A percentile compares a stretch with the other conserved stretches of the same genome.
Conservation (phyloP, 2,888 invertebrate genomes). For the Megastigmus dorsalis region DNA sequence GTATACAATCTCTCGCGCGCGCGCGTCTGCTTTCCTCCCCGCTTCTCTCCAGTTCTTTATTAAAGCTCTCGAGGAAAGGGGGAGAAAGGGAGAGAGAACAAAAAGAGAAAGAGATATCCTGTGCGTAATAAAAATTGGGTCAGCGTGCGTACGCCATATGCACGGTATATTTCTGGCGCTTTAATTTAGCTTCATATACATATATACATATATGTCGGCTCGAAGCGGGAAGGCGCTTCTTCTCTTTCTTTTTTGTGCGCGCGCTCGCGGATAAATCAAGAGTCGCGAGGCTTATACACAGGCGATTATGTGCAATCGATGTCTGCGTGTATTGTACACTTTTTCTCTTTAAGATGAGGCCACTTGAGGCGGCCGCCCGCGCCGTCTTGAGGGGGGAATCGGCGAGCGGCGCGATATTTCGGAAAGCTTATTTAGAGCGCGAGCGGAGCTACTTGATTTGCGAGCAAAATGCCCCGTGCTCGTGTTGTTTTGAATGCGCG, state of each 20-base stretch:
- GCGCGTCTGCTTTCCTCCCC: too few relatives aligned
- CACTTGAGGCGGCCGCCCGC: too few relatives aligned
- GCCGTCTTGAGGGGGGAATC: too few relatives aligned
- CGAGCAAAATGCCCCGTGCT: neutral
- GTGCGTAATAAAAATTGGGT: slow-evolving; percentile 47
- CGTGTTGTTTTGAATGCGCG: too few relatives aligned
- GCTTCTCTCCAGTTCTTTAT: neutral
- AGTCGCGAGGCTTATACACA: too few relatives aligned
- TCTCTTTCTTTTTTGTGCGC: neutral
- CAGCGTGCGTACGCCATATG: slow-evolving; percentile 10
- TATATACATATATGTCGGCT: too few relatives aligned
- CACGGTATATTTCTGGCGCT: slow-evolving; percentile 30
- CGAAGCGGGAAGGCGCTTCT: neutral
- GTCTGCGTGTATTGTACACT: too few relatives aligned
- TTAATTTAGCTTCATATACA: slow-evolving; percentile 37
- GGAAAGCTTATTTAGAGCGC: slow-evolving; percentile 17
- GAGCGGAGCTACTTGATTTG: slow-evolving; percentile 7
- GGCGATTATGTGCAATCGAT: too few relatives aligned
- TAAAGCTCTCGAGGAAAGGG: neutral
- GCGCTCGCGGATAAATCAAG: slow-evolving; percentile 13
- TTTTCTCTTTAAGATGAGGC: too few relatives aligned
- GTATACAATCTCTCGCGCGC: too few relatives aligned
- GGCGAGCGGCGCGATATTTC: neutral
- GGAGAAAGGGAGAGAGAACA: neutral
- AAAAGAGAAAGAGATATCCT: too few relatives aligned